Evolutionary conservation across 2,888 invertebrate genomes (phyloP).

Genomic region (Malthinus seriepunctatus): DNA sequence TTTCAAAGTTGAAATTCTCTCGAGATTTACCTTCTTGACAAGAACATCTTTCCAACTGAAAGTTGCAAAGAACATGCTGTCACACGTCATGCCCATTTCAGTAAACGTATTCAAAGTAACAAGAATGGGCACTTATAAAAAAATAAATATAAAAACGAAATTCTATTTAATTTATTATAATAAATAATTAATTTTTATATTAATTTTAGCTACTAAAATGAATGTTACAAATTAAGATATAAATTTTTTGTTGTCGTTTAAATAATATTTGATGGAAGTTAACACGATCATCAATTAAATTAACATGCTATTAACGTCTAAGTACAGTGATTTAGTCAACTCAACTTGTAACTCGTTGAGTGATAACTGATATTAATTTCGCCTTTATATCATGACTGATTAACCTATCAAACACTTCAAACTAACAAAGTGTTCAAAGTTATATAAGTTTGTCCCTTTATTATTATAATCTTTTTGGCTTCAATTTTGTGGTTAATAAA

Average conservation of each 20-base stretch:
- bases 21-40: conserved; percentile 45
- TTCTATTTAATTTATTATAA: not conserved
- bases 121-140: conserved; percentile 15
- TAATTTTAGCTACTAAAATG: not conserved
- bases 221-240: not conserved
- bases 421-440: conserved; percentile 17
- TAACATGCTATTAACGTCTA: conserved; percentile 41
- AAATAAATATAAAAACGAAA: not conserved
- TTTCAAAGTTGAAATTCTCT: conserved; percentile 32
- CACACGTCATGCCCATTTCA: conserved; percentile 50
- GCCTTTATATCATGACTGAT: conserved; percentile 44
- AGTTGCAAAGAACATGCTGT: conserved; percentile 49
- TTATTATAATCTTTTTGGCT: too few relatives aligned
- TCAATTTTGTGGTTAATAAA: too few relatives aligned
- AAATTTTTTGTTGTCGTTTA: conserved; percentile 1
- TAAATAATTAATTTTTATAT: not conserved
- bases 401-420: conserved; percentile 38
- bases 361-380: conserved; percentile 42
- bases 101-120: conserved; percentile 31
- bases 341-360: conserved; percentile 41
- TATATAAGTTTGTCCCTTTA: not conserved
- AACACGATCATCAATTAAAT: conserved; percentile 39
- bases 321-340: conserved; percentile 40
- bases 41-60: conserved; percentile 47
- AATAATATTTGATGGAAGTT: conserved; percentile 9